A percentile compares a stretch with the other conserved stretches of the same genome.
These are phyloP conservation scores for Tetragnatha versicolor DNA, from an alignment of 1,140 invertebrate species.

Conservation along the genomic window DNA sequence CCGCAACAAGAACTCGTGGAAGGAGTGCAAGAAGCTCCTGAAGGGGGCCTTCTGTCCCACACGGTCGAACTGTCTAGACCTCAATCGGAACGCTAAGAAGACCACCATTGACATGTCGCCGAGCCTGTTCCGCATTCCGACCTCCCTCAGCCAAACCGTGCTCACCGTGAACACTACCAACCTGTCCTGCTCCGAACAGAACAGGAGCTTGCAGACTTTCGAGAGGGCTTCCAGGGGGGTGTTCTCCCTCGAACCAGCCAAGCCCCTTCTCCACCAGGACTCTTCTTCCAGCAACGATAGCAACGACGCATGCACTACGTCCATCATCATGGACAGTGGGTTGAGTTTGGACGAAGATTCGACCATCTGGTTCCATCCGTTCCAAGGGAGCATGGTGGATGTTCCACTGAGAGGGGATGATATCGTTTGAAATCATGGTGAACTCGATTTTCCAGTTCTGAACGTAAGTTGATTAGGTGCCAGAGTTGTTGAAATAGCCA, in stretches of 20 bases:
- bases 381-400: constrained; percentile 1
- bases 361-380: constrained; percentile 19
- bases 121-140: background rate
- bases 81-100: background rate
- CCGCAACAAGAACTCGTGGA: constrained; percentile 45
- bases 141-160: constrained; percentile 11
- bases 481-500: no score
- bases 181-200: background rate
- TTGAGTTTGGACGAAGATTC: constrained; percentile 25
- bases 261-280: constrained; percentile 32
- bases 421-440: background rate
- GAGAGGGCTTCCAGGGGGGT: background rate
- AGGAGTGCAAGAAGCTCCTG: constrained; percentile 18
- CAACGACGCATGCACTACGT: constrained; percentile 15
- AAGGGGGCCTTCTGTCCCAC: background rate
- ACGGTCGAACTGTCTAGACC: background rate
- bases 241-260: constrained; percentile 7
- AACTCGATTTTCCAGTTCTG: background rate
- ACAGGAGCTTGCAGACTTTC: background rate
- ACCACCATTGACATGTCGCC: background rate
- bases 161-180: background rate
- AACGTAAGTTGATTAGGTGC: background rate
- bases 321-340: background rate
- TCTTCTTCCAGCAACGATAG: constrained; percentile 46
- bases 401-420: background rate